These are phyloP conservation scores for Trachelus stipa DNA, from an alignment of 2,888 invertebrate species.

Conservation along the genomic window DNA sequence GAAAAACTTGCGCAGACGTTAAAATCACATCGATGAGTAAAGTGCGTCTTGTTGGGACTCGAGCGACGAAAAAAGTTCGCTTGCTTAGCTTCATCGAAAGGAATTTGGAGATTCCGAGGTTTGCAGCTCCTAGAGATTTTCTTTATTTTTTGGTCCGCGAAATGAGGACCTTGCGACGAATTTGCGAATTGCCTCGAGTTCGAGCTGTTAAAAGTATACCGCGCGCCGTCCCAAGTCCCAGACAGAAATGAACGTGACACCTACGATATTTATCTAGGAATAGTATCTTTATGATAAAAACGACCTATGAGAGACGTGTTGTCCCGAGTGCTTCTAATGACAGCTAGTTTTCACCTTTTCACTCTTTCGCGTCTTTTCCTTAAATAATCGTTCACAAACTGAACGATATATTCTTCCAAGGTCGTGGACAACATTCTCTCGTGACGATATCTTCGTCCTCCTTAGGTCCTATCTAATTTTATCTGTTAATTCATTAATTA, in stretches of 20 bases:
- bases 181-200: too few species aligned
- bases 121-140: too few species aligned
- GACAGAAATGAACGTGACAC: conserved; percentile 58
- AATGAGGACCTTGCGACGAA: too few species aligned
- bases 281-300: conserved; percentile 61
- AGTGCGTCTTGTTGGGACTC: conserved; percentile 6
- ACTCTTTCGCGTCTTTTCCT: neutral
- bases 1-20: conserved; percentile 56
- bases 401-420: neutral
- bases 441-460: conserved; percentile 56
- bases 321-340: neutral
- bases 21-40: conserved; percentile 62
- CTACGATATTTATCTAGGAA: conserved; percentile 56
- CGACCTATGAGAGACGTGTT: conserved; percentile 54
- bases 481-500: conserved; percentile 39
- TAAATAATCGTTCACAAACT: too few species aligned
- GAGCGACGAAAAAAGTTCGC: conserved; percentile 2
- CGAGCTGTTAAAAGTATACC: neutral
- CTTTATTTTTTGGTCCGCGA: too few species aligned
- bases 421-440: conserved; percentile 42
- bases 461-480: conserved; percentile 54
- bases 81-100: conserved; percentile 25
- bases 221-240: conserved; percentile 7
- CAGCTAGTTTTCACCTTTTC: neutral
- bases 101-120: conserved; percentile 16